phyloP scores from a whole-genome alignment of 2,888 invertebrate species.

The Acanthacorydalis orientalis region DNA sequence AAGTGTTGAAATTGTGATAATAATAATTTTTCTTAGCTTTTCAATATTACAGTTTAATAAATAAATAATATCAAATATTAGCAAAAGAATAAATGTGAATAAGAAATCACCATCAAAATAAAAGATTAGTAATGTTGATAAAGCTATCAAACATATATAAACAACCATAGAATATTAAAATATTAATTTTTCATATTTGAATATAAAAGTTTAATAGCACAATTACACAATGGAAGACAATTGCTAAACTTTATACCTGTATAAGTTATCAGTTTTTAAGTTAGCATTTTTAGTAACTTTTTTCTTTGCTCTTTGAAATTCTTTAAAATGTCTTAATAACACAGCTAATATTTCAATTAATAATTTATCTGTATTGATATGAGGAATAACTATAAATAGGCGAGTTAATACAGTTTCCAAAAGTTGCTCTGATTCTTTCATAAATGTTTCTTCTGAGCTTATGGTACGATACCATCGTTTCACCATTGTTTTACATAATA shows the following conservation, averaged over 20 bases:
- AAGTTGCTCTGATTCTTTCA: slow-evolving; percentile 24
- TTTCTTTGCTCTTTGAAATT: slow-evolving; percentile 42
- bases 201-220: background rate
- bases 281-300: slow-evolving; percentile 31
- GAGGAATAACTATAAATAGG: slow-evolving; percentile 21
- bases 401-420: slow-evolving; percentile 25
- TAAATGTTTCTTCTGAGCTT: slow-evolving; percentile 23
- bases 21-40: too few species aligned
- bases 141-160: too few species aligned
- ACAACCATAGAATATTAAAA: too few species aligned
- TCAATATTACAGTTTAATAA: too few species aligned
- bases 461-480: too few species aligned
- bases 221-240: background rate
- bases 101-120: too few species aligned
- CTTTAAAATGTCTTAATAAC: slow-evolving; percentile 41
- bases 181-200: background rate
- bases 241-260: slow-evolving; percentile 21
- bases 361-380: slow-evolving; percentile 25
- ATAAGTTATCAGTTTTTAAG: slow-evolving; percentile 29
- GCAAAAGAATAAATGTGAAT: too few species aligned
- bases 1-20: too few species aligned
- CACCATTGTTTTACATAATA: too few species aligned
- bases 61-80: too few species aligned
- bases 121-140: too few species aligned
- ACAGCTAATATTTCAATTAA: slow-evolving; percentile 31